Percentiles rank a stretch among this genome's conserved stretches.
Conservation (phyloP, 2,113 vertebrate species). For the Numenius arquata region DNA sequence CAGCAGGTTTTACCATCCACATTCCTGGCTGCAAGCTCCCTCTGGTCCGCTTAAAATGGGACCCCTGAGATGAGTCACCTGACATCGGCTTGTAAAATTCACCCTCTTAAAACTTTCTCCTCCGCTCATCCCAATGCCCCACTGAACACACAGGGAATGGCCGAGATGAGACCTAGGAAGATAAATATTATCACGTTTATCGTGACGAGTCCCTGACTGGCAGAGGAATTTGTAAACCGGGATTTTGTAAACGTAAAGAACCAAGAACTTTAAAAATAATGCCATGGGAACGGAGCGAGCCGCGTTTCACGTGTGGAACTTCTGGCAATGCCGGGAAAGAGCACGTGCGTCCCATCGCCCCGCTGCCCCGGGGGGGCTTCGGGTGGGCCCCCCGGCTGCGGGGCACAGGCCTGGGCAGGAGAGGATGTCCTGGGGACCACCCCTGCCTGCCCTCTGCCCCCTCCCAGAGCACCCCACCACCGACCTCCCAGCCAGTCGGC, state of each 20-base stretch:
- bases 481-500: neutral
- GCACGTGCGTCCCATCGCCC: neutral
- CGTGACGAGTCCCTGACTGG: fast-evolving
- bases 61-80: neutral
- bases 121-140: neutral
- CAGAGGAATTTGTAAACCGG: neutral
- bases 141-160: fast-evolving
- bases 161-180: fast-evolving
- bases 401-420: neutral
- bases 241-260: neutral
- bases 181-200: neutral
- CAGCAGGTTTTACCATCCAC: neutral
- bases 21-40: neutral
- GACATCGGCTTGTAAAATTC: neutral
- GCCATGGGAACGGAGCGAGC: neutral
- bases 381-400: neutral
- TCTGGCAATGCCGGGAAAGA: neutral
- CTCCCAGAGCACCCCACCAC: neutral
- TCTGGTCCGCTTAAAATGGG: neutral
- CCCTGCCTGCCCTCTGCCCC: neutral
- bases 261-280: neutral
- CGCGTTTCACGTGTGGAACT: fast-evolving
- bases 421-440: neutral
- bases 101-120: neutral
- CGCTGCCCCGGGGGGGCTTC: neutral